Evolutionary conservation across 2,113 vertebrate genomes (phyloP).

Genomic region (Scopus umbretta): DNA sequence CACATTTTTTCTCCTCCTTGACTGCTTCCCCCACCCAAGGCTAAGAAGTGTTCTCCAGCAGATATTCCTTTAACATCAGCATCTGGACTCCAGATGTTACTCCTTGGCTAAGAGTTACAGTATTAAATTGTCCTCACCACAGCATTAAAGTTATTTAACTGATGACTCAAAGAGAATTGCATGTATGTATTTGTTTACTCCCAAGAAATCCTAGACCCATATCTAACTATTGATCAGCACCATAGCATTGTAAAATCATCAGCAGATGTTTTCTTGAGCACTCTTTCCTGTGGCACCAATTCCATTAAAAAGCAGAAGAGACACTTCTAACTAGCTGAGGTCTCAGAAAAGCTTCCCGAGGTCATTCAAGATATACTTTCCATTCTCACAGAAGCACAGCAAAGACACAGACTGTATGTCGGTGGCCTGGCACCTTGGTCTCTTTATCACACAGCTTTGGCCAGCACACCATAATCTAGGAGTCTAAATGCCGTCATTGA

Average conservation of each 20-base stretch:
- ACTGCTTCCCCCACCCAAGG: neutral
- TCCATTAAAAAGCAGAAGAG: neutral
- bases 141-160: neutral
- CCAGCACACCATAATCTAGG: neutral
- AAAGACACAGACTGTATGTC: neutral
- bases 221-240: neutral
- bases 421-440: neutral
- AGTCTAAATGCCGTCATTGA: neutral
- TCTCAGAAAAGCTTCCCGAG: neutral
- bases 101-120: neutral
- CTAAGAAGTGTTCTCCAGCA: neutral
- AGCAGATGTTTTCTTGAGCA: neutral
- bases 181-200: neutral
- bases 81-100: slow-evolving; percentile 12
- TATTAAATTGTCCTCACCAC: neutral
- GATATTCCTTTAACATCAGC: neutral
- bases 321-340: neutral
- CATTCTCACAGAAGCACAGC: neutral
- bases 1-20: neutral
- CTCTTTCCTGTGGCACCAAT: neutral
- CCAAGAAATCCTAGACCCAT: neutral
- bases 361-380: neutral
- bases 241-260: neutral
- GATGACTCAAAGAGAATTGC: neutral
- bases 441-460: neutral